Base-by-base conservation (phyloP, 2,113 vertebrate species). In the Nothocercus julius region DNA sequence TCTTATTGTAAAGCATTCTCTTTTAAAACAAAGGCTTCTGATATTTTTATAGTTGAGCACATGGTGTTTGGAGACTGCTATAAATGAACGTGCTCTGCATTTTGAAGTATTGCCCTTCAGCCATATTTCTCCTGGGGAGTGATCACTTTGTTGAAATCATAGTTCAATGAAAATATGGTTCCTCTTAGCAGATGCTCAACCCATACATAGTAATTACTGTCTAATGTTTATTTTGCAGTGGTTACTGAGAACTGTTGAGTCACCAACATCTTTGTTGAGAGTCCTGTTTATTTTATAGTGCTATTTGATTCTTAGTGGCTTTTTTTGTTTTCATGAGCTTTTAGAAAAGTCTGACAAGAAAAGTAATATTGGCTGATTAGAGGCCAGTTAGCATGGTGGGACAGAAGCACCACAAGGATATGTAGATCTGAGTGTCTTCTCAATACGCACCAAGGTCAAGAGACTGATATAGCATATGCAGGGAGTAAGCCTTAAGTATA, bases 191-290 rank as follows among this genome's bases (percentile, higher is more conserved):
- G 82, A 95, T 96, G 69, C 80, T 92, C 92, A 93, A 79, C 28
- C 82, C 42, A 64, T 90, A 44, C 42, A 4, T 49, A 76, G 80
- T 78, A 95, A 84, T 96, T 92, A 76, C 85, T 49, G 47, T 12
- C 66, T 87, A 56, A 75, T 88, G 85, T 96, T 96, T 96, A 68
- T 84, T 94, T 95, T 96, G 69, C 82, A 82, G 94, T 59, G 93
- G 90, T 94, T 96, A 82, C 94, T 78, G 90, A 81, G 90, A 92
- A 80, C 69, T 94, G 80, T 95, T 96, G 94, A 93, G 85, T 96
- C 95, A 96, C 88, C 93, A 80, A 88, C 82, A 94, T 95, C 85
- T 95, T 76, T 91, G 82, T 80, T 86, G 76, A 92, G 93, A 84
- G 66, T 69, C 80, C 72, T 73, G 66, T 0, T 25, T 84, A 89